phyloP scores from a whole-genome alignment of 2,113 vertebrate genomes.

The Peromyscus polionotus region DNA sequence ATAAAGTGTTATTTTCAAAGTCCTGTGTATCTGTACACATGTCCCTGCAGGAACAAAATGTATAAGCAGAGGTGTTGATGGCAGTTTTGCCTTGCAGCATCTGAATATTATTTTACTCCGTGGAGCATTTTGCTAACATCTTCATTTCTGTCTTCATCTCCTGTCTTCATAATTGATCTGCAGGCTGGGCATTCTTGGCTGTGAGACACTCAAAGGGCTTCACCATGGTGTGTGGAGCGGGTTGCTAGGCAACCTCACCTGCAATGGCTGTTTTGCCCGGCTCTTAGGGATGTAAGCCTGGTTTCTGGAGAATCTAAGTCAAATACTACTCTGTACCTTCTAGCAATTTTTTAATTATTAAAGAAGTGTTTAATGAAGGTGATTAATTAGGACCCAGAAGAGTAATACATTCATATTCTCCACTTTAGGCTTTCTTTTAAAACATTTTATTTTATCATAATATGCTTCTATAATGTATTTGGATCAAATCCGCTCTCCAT shows the following conservation, averaged over 20 bases:
- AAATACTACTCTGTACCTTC: neutral
- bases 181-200: neutral
- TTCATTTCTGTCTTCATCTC: constrained; percentile 65
- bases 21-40: neutral
- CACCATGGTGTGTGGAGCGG: neutral
- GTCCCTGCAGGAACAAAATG: constrained; percentile 8
- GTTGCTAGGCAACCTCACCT: constrained; percentile 71
- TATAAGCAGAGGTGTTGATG: neutral
- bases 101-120: neutral
- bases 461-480: neutral
- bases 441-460: neutral
- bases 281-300: neutral
- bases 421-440: neutral
- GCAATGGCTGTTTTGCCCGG: neutral
- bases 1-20: neutral
- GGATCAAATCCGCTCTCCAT: too few species aligned
- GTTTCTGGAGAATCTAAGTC: neutral
- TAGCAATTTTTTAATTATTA: neutral
- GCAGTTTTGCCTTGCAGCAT: neutral
- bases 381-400: neutral
- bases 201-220: neutral
- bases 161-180: constrained; percentile 45
- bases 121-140: neutral
- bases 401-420: neutral
- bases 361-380: neutral